These are phyloP conservation scores for Parthenolecanium corni DNA, from an alignment of 2,888 invertebrate species.

Conservation along the genomic window DNA sequence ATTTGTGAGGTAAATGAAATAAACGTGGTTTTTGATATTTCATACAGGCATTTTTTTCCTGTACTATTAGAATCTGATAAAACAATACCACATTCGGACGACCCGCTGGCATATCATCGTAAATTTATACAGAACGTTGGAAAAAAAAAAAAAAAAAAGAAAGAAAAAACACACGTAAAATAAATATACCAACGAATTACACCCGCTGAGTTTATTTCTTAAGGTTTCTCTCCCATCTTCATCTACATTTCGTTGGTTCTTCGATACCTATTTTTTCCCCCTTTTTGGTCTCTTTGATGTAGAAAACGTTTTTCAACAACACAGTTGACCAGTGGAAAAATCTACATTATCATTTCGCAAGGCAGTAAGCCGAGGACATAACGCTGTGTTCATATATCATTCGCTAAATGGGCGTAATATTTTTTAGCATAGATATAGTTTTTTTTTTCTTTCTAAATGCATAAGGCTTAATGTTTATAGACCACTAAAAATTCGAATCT, in stretches of 20 bases:
- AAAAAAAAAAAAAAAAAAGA: no score
- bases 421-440: no score
- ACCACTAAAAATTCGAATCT: no score
- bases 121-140: constrained; percentile 21
- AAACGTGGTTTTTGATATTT: constrained; percentile 7
- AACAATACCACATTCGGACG: constrained; percentile 20
- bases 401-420: no score
- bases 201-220: constrained; percentile 16
- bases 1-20: not conserved
- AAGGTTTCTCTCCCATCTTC: not conserved
- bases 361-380: no score
- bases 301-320: no score
- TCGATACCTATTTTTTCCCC: not conserved
- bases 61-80: constrained; percentile 19
- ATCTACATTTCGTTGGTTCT: not conserved
- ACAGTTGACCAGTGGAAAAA: no score
- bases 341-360: no score
- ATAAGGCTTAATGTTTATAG: no score
- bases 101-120: constrained; percentile 21
- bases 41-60: constrained; percentile 9
- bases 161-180: constrained; percentile 1
- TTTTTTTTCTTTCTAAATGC: no score
- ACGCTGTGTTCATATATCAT: no score
- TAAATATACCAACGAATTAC: constrained; percentile 12
- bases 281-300: not conserved